phyloP scores from a whole-genome alignment of 2,113 vertebrate genomes.

The Tragelaphus scriptus region DNA sequence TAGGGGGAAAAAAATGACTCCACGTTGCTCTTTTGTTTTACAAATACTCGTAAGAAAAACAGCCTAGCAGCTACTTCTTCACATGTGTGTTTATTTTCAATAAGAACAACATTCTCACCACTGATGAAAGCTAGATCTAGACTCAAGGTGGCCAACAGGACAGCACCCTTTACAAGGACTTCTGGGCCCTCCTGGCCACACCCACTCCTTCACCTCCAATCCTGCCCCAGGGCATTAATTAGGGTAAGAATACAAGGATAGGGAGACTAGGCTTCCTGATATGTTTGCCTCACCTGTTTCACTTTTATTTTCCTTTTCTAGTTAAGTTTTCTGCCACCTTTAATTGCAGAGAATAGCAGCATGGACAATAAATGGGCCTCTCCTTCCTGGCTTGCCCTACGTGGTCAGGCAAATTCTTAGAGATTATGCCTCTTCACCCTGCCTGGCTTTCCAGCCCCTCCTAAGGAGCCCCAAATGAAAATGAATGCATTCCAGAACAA shows the following conservation, averaged over 20 bases:
- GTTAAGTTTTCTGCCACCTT: conserved; percentile 49
- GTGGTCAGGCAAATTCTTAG: not conserved
- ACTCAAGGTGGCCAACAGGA: not conserved
- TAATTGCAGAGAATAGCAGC: conserved; percentile 51
- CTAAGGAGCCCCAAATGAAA: conserved; percentile 64
- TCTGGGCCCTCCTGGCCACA: not conserved
- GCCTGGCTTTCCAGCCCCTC: not conserved
- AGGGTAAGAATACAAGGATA: not conserved
- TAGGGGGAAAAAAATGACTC: not conserved
- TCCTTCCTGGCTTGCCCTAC: not conserved
- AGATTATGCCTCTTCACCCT: conserved; percentile 22
- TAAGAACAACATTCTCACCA: not conserved
- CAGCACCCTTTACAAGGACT: not conserved
- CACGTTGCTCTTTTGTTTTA: not conserved
- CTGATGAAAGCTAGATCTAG: not conserved
- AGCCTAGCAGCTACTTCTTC: not conserved
- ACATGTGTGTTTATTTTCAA: not conserved
- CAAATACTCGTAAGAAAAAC: conserved; percentile 14
- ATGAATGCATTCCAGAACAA: conserved; percentile 77
- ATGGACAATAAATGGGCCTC: not conserved
- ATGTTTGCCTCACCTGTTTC: not conserved
- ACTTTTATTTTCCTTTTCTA: conserved; percentile 31
- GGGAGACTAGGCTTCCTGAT: not conserved
- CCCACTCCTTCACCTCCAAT: not conserved
- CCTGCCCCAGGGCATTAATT: not conserved